Evolutionary conservation across 1,140 invertebrate species (phyloP).

Genomic region (Geopemphigus sp.): DNA sequence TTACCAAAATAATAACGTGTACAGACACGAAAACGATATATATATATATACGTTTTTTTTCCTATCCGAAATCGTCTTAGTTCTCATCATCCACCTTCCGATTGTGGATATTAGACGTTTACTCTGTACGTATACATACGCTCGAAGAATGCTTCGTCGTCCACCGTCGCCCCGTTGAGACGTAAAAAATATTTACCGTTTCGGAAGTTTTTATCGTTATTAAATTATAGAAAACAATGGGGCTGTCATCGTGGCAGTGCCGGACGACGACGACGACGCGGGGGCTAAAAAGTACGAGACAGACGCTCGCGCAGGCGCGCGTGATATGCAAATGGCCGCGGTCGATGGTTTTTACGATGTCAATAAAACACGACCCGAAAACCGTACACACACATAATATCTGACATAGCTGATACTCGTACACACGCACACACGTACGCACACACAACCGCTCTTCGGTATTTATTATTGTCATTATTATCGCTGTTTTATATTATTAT

Average conservation of each 20-base stretch:
- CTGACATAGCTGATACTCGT: background rate
- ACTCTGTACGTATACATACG: too few relatives aligned
- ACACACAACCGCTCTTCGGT: conserved; percentile 17
- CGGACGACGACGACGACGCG: too few relatives aligned
- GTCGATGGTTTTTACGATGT: conserved; percentile 35
- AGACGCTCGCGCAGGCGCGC: background rate
- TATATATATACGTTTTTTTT: too few relatives aligned
- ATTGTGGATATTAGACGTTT: too few relatives aligned
- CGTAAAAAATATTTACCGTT: conserved; percentile 37
- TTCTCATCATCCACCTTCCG: too few relatives aligned
- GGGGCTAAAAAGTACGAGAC: too few relatives aligned
- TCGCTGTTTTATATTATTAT: conserved; percentile 38
- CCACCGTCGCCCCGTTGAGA: background rate
- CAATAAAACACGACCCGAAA: conserved; percentile 48
- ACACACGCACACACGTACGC: background rate
- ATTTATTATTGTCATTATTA: conserved; percentile 48
- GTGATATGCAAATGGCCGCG: conserved; percentile 42
- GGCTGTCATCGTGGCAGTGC: background rate
- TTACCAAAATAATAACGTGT: too few relatives aligned
- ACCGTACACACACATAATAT: background rate
- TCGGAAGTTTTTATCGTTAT: conserved; percentile 1
- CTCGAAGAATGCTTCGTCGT: conserved; percentile 12
- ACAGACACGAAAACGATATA: too few relatives aligned
- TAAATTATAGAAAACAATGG: conserved; percentile 32
- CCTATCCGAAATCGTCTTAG: too few relatives aligned